Conservation (phyloP, 1,140 invertebrate species). For the Euglossa dilemma region DNA sequence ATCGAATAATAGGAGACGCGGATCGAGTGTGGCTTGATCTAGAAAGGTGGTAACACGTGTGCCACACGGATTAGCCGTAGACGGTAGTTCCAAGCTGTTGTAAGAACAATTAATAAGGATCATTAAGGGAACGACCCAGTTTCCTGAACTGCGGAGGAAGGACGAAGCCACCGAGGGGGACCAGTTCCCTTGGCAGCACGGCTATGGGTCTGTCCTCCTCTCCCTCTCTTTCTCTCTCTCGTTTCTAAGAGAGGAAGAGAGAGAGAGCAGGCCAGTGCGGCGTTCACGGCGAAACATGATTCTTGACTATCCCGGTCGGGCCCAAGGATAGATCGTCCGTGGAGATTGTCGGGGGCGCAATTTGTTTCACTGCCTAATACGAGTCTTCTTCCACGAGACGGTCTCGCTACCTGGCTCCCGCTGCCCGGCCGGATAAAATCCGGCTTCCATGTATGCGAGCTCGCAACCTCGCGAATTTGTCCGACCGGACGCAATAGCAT, state of each 20-base stretch:
- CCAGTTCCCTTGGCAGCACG: conserved; percentile 20
- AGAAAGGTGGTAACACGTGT: not conserved
- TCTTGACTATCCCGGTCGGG: conserved; percentile 71
- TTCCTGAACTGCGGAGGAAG: conserved; percentile 41
- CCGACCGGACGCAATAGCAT: conserved; percentile 25
- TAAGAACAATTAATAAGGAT: conserved; percentile 54
- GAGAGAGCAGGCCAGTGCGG: conserved; percentile 16
- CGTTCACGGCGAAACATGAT: conserved; percentile 74
- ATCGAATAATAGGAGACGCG: not conserved
- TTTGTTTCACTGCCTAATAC: conserved; percentile 77
- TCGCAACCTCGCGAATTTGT: conserved; percentile 50
- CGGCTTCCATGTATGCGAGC: conserved; percentile 48
- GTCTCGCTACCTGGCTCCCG: conserved; percentile 59
- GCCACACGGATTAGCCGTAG: conserved; percentile 19
- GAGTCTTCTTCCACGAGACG: conserved; percentile 69
- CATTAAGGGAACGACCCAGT: conserved; percentile 48
- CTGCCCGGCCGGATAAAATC: conserved; percentile 46
- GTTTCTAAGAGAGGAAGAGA: no score
- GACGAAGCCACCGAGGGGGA: conserved; percentile 22
- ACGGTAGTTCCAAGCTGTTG: conserved; percentile 28
- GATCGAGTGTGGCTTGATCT: not conserved
- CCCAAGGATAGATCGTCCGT: conserved; percentile 74
- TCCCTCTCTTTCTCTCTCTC: not conserved
- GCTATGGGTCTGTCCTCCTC: conserved; percentile 4
- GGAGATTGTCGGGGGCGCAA: conserved; percentile 71